A percentile compares a stretch with the other conserved stretches of the same genome.
phyloP scores from a whole-genome alignment of 2,888 invertebrate species.

The Tetheella fluctuosa region DNA sequence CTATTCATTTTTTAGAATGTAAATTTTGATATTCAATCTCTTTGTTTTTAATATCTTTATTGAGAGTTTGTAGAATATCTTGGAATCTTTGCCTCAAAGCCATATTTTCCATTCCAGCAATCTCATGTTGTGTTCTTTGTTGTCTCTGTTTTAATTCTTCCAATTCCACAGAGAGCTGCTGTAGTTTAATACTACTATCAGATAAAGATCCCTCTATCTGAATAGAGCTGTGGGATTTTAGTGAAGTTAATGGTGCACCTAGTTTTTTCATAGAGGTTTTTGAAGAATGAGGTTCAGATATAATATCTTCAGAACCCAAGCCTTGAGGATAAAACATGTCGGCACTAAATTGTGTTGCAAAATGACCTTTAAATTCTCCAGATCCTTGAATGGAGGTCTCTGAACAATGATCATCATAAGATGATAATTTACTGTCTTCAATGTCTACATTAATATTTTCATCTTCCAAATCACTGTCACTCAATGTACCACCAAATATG shows the following conservation, averaged over 20 bases:
- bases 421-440: slow-evolving; percentile 89
- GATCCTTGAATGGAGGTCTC: slow-evolving; percentile 70
- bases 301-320: slow-evolving; percentile 5
- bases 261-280: background rate
- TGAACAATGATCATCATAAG: slow-evolving; percentile 88
- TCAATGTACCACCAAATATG: slow-evolving; percentile 94
- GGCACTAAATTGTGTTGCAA: slow-evolving; percentile 47
- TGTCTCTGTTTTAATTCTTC: slow-evolving; percentile 88
- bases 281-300: background rate
- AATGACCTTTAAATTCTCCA: slow-evolving; percentile 32
- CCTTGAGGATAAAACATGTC: slow-evolving; percentile 41
- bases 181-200: slow-evolving; percentile 79
- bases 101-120: slow-evolving; percentile 90
- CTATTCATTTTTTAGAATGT: slow-evolving; percentile 21
- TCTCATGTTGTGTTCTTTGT: slow-evolving; percentile 89
- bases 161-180: slow-evolving; percentile 87
- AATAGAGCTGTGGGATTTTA: background rate
- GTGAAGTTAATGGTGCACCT: background rate
- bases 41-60: slow-evolving; percentile 88
- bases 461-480: slow-evolving; percentile 90
- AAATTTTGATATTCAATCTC: slow-evolving; percentile 82
- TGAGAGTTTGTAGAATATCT: slow-evolving; percentile 88
- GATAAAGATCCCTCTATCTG: background rate
- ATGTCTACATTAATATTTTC: slow-evolving; percentile 89
- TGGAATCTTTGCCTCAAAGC: slow-evolving; percentile 91